Conservation (phyloP, 2,888 invertebrate genomes). For the Clanis bilineata region DNA sequence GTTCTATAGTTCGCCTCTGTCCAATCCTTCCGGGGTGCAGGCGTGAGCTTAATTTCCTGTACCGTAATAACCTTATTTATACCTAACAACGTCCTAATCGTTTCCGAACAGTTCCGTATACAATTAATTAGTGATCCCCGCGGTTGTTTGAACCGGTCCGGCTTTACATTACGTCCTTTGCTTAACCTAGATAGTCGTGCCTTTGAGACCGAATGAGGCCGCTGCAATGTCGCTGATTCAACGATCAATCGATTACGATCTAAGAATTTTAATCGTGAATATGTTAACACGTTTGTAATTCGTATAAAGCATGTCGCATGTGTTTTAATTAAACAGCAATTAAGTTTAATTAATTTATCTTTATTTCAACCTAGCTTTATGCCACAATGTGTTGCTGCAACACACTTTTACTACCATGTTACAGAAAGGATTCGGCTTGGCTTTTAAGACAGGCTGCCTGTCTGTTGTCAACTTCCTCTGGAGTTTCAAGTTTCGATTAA, state of each 20-base stretch:
- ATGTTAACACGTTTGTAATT: background rate
- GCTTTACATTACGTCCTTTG: constrained; percentile 47
- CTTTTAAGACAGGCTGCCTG: no score
- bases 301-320: background rate
- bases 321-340: background rate
- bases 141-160: constrained; percentile 23
- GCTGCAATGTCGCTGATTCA: background rate
- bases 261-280: constrained; percentile 6
- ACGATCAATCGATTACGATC: constrained; percentile 8
- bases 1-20: no score
- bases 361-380: background rate
- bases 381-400: no score
- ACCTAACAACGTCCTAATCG: background rate
- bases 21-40: no score
- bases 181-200: constrained; percentile 46
- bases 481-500: no score
- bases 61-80: background rate
- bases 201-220: constrained; percentile 27
- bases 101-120: background rate
- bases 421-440: no score
- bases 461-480: no score
- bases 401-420: no score
- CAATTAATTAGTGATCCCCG: background rate
- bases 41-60: background rate
- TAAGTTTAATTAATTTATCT: no score